Base-by-base conservation (phyloP, 2,113 vertebrate species). In the Brachirus orientalis region DNA sequence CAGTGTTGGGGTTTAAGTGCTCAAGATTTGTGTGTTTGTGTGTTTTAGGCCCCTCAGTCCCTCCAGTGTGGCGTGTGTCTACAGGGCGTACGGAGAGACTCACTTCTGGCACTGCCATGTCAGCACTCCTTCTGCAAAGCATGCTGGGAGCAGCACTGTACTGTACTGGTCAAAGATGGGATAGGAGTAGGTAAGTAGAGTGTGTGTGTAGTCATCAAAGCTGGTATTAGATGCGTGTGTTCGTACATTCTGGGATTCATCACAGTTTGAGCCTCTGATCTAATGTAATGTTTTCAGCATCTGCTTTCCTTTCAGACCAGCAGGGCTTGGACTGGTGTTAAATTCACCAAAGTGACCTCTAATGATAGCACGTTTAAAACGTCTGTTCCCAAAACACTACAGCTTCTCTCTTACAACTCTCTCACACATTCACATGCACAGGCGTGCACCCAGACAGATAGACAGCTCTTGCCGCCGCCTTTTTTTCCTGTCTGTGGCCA, bases 131-230 rank as follows among this genome's bases (percentile, higher is more conserved):
- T 99, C 88, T 99, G 98, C 86, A 96, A 97, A 89, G 95, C 92
- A 92, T 99, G 98, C 91, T 99, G 98, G 98, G 98, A 99, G 90
- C 97, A 99, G 91, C 96, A 99, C 79, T 99, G 97, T 87, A 96
- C 95, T 43, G 97, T 99, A 45, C 95, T 99, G 8, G 96, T 99
- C 89, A 99, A 98, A 91, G 98, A 99, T 8, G 98, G 98, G 46
- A 90, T 95, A 3, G 98, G 98, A 91, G 97, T 99, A 0, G 98
- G 98, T 99, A 87, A 95, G 97, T n/a, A n/a, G n/a, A n/a, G n/a
- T 92, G 62, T 37, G 35, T 69, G 59, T 65, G 14, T 59, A 35
- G 69, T 67, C 66, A 80, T 89, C 65, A 61, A 37, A 57, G 48
- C 46, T 14, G 56, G 41, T 77, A n/a, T 69, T 53, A 7, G 48